Conservation (phyloP, 2,797 vertebrate species). For the Margarornis squamiger region DNA sequence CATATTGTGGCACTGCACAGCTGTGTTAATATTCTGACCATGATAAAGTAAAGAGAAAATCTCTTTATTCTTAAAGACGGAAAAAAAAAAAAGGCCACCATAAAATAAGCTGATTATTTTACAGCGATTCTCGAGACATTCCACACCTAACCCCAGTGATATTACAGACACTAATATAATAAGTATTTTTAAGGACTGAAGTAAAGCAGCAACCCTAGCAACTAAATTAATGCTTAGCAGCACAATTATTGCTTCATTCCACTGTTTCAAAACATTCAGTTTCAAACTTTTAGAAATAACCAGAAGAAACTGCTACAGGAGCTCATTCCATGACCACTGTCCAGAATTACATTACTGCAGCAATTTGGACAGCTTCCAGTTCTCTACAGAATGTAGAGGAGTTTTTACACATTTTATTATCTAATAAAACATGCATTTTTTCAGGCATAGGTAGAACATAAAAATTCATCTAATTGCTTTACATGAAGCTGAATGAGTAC, state of each 20-base stretch:
- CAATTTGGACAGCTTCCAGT: background rate
- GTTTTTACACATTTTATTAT: background rate
- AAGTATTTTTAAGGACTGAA: background rate
- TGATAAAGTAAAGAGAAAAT: background rate
- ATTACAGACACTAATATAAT: background rate
- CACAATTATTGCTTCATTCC: background rate
- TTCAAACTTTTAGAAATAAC: background rate
- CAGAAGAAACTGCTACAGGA: background rate
- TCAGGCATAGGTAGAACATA: background rate
- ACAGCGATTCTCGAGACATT: background rate
- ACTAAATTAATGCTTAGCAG: background rate
- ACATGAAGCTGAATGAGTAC: background rate
- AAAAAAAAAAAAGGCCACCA: background rate
- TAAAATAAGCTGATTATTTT: background rate
- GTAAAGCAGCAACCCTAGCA: background rate
- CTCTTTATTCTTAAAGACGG: background rate
- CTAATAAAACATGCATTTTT: background rate
- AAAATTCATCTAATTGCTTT: background rate
- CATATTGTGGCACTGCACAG: background rate
- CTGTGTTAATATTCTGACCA: background rate
- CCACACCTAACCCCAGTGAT: background rate
- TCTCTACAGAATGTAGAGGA: background rate
- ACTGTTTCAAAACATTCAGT: background rate
- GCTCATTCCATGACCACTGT: background rate
- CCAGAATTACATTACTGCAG: background rate